phyloP scores from a whole-genome alignment of 2,797 vertebrate genomes.

The Tinamus major region DNA sequence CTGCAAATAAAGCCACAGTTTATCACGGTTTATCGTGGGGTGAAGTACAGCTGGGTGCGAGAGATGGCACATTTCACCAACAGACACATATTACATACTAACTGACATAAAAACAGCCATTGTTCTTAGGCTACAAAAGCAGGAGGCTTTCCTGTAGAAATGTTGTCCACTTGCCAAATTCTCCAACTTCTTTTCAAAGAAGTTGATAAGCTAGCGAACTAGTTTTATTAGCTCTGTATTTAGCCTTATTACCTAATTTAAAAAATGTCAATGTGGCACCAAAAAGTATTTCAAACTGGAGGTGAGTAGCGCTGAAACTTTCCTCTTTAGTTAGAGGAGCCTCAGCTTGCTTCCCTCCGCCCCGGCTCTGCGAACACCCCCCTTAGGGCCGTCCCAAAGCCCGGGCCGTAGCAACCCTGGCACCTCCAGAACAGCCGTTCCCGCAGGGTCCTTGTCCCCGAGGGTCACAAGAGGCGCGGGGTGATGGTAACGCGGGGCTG shows the following conservation, averaged over 20 bases:
- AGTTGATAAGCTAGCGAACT: not conserved
- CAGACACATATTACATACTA: not conserved
- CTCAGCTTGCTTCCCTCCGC: not conserved
- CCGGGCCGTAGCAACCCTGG: fast-evolving
- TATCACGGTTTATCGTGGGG: not conserved
- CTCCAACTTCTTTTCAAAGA: not conserved
- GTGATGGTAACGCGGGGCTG: not conserved
- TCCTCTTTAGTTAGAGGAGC: not conserved
- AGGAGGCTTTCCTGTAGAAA: not conserved
- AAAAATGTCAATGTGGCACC: fast-evolving
- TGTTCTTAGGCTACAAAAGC: not conserved
- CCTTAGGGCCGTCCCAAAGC: not conserved
- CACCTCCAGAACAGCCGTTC: not conserved
- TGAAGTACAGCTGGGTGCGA: not conserved
- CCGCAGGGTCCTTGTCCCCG: not conserved
- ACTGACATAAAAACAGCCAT: not conserved
- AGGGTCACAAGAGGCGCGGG: not conserved
- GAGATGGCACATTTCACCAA: not conserved
- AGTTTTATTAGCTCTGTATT: not conserved
- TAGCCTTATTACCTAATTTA: not conserved
- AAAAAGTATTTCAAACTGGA: not conserved
- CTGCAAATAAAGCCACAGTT: not conserved
- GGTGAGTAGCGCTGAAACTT: no score
- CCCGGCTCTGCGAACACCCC: no score
- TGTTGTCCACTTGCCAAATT: not conserved